Conservation (phyloP, 2,888 invertebrate species). For the Phyllotreta cruciferae region DNA sequence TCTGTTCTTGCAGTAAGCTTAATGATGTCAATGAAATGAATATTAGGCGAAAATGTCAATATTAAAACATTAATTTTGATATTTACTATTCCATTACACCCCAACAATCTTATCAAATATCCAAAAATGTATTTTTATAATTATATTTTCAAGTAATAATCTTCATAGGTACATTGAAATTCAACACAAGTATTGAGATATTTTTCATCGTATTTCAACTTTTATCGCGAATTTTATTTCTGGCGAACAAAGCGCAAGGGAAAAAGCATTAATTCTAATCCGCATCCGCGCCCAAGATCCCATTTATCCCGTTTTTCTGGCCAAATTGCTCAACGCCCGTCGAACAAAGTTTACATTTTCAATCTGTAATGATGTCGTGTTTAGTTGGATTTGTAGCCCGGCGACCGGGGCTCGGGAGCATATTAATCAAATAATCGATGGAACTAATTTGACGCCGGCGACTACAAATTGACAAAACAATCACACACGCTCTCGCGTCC, state of each 20-base stretch:
- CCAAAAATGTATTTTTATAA: too few relatives aligned
- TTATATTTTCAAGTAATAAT: too few relatives aligned
- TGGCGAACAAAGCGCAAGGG: background rate
- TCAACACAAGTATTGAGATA: too few relatives aligned
- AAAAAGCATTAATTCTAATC: slow-evolving; percentile 22
- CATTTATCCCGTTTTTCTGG: slow-evolving; percentile 18
- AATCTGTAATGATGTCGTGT: slow-evolving; percentile 43
- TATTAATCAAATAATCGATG: slow-evolving; percentile 58
- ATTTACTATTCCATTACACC: too few relatives aligned
- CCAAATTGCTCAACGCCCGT: slow-evolving; percentile 21
- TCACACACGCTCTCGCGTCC: slow-evolving; percentile 54
- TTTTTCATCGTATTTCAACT: too few relatives aligned
- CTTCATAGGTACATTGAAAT: too few relatives aligned
- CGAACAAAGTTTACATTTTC: slow-evolving; percentile 38
- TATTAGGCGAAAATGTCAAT: too few relatives aligned
- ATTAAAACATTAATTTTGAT: too few relatives aligned
- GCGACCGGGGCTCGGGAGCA: slow-evolving; percentile 37
- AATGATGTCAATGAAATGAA: too few relatives aligned
- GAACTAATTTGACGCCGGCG: slow-evolving; percentile 57
- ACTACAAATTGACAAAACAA: slow-evolving; percentile 59
- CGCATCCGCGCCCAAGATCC: slow-evolving; percentile 18
- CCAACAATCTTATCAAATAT: too few relatives aligned
- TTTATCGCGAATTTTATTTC: too few relatives aligned
- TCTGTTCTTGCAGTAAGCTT: too few relatives aligned
- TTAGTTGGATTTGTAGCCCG: slow-evolving; percentile 47